A percentile compares a stretch with the other conserved stretches of the same genome.
Conservation (phyloP, 2,113 vertebrate species). For the Paratilapia polleni region DNA sequence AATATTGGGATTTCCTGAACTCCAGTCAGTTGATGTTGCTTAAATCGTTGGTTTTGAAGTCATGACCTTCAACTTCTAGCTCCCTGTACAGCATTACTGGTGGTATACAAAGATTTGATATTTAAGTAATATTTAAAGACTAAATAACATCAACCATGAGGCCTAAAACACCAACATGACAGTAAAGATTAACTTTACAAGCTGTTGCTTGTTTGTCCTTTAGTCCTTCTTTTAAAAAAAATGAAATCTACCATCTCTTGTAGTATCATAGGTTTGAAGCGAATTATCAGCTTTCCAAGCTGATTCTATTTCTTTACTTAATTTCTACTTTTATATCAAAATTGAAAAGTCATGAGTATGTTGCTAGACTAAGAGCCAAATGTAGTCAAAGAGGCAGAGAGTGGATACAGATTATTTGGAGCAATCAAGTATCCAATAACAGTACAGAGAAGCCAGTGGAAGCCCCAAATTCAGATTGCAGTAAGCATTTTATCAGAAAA, state of each 20-base stretch:
- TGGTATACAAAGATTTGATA: neutral
- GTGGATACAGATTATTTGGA: neutral
- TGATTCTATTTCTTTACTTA: neutral
- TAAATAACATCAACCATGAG: neutral
- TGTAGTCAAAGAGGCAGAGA: neutral
- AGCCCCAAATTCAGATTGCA: neutral
- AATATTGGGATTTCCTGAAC: neutral
- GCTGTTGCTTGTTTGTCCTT: neutral
- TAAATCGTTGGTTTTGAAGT: fast-evolving
- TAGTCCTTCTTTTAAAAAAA: too few relatives aligned
- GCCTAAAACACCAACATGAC: fast-evolving
- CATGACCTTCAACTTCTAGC: neutral
- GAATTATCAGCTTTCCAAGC: too few relatives aligned
- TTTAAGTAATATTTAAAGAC: neutral
- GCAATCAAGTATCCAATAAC: neutral
- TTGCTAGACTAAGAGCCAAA: neutral
- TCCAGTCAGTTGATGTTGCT: fast-evolving
- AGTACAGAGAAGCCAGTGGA: fast-evolving
- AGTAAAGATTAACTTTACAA: neutral
- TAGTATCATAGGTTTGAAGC: neutral
- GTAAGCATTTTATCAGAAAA: fast-evolving
- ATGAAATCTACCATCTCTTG: neutral
- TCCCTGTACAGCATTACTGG: neutral
- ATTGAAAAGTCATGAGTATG: neutral
- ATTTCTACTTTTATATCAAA: neutral